Conservation (phyloP, 2,888 invertebrate species). For the Onthophagus sagittarius region DNA sequence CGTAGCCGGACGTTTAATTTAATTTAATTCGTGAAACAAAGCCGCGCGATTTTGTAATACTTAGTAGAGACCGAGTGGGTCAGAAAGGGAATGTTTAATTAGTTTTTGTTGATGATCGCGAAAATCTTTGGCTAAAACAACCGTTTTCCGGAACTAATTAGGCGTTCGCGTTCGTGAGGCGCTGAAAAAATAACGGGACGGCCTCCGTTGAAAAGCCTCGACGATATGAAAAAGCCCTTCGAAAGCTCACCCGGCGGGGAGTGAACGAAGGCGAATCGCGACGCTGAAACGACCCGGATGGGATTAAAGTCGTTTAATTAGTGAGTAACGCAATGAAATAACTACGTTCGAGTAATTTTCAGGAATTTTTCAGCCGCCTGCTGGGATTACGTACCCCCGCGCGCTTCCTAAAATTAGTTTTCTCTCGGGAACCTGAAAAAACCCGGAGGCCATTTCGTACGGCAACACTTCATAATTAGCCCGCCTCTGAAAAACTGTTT, state of each 20-base stretch:
- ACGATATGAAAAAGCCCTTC: neutral
- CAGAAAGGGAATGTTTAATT: neutral
- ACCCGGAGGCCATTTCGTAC: neutral
- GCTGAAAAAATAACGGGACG: neutral
- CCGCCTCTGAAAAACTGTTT: neutral
- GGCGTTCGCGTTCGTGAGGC: neutral
- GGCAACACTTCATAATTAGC: neutral
- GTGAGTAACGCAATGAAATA: conserved; percentile 29
- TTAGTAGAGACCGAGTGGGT: neutral
- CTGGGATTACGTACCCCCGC: neutral
- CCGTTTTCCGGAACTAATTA: neutral
- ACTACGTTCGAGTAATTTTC: conserved; percentile 13
- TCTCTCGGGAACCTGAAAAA: neutral
- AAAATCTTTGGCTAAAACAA: neutral
- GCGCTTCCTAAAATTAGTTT: conserved; percentile 6
- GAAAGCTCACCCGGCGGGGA: neutral
- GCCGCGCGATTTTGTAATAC: neutral
- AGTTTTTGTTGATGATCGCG: neutral
- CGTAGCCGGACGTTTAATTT: neutral
- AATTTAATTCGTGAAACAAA: conserved; percentile 2
- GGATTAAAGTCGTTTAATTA: conserved; percentile 33
- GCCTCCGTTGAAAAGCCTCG: neutral
- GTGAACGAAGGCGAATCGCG: neutral
- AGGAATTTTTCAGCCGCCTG: conserved; percentile 6
- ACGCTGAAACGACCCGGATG: neutral